Percentiles rank a stretch among this genome's conserved stretches.
Conservation (phyloP, 2,797 vertebrate genomes). For the Mus caroli region DNA sequence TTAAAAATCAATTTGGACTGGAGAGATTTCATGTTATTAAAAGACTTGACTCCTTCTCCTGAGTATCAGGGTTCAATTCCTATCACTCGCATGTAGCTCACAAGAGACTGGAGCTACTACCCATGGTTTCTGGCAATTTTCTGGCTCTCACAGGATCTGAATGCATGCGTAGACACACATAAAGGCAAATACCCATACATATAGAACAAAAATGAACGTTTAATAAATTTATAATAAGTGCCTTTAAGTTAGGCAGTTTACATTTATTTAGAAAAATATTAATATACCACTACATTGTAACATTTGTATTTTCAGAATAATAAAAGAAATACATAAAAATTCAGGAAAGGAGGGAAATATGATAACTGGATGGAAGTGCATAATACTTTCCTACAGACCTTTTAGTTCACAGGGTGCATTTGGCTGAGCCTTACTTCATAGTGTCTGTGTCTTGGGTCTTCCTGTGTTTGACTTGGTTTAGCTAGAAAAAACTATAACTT, state of each 20-base stretch:
- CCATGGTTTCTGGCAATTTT: background rate
- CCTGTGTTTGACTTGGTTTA: conserved; percentile 20
- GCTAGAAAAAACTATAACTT: background rate
- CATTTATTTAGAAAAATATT: background rate
- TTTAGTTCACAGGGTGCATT: background rate
- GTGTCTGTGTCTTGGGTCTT: background rate
- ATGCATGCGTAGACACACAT: background rate
- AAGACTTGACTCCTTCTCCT: background rate
- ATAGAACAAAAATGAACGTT: background rate
- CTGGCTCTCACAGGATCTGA: too few species aligned
- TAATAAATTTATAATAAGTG: background rate
- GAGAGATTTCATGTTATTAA: background rate
- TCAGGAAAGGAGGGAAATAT: background rate
- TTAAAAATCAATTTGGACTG: background rate
- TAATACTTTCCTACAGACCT: background rate
- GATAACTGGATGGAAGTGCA: background rate
- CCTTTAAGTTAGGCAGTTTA: background rate
- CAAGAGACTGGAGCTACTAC: background rate
- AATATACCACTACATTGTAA: background rate
- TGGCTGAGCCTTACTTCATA: background rate
- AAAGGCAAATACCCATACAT: background rate
- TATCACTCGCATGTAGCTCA: background rate
- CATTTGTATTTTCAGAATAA: background rate
- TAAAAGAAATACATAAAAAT: background rate
- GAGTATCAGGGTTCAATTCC: background rate